phyloP scores from a whole-genome alignment of 2,797 vertebrate species.

The Neomorphus geoffroyi region DNA sequence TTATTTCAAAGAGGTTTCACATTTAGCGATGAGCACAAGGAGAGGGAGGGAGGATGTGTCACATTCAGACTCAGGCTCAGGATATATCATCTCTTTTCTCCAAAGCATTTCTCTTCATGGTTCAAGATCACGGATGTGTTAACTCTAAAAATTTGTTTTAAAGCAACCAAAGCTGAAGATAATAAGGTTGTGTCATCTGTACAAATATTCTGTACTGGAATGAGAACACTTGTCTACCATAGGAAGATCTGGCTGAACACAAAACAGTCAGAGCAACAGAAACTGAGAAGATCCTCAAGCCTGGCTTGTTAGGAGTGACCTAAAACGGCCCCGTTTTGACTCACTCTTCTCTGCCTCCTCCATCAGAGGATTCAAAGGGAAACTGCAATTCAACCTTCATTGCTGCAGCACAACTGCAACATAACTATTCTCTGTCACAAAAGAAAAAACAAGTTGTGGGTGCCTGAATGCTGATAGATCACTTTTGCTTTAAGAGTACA shows the following conservation, averaged over 20 bases:
- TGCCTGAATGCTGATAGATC: slow-evolving; percentile 61
- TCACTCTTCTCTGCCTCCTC: slow-evolving; percentile 39
- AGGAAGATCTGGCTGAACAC: slow-evolving; percentile 29
- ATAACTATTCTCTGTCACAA: slow-evolving; percentile 56
- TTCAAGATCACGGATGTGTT: neutral
- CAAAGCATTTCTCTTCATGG: slow-evolving; percentile 38
- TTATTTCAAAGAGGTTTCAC: slow-evolving; percentile 57
- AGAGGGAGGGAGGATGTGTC: slow-evolving; percentile 41
- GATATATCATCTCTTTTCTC: neutral
- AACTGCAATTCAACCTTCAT: slow-evolving; percentile 58
- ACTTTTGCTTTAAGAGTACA: slow-evolving; percentile 64
- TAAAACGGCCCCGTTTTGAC: slow-evolving; percentile 57
- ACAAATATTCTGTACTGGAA: slow-evolving; percentile 32
- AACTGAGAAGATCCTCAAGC: slow-evolving; percentile 52
- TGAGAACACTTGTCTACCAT: slow-evolving; percentile 1
- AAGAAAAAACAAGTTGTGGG: slow-evolving; percentile 59
- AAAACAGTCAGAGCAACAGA: slow-evolving; percentile 61
- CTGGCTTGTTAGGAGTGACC: slow-evolving; percentile 55
- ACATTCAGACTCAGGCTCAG: neutral
- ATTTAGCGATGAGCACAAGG: neutral
- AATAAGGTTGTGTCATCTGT: slow-evolving; percentile 31
- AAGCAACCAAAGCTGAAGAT: neutral
- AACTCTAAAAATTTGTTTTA: slow-evolving; percentile 59
- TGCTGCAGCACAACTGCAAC: slow-evolving; percentile 46
- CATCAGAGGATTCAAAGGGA: slow-evolving; percentile 57